Conservation (phyloP, 2,888 invertebrate species). For the Vannuccia rotundouncinata region DNA sequence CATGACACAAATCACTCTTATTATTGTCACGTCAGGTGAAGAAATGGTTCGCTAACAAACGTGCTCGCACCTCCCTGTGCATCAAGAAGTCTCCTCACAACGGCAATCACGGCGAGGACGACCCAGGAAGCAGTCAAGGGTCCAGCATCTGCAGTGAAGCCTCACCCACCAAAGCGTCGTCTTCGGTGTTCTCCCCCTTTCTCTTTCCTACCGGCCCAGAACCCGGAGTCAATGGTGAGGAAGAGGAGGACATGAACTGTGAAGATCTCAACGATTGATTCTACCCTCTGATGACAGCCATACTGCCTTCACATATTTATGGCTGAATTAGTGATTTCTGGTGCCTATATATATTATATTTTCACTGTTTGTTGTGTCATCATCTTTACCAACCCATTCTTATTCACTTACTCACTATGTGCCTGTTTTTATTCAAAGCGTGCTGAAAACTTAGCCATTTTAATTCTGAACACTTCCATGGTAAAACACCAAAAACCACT, state of each 20-base stretch:
- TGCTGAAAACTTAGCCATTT: background rate
- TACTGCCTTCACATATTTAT: background rate
- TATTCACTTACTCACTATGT: background rate
- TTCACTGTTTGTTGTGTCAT: background rate
- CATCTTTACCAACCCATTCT: background rate
- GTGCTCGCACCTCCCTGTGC: slow-evolving; percentile 35
- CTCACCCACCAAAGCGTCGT: too few species aligned
- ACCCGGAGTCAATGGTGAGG: background rate
- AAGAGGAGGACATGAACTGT: background rate
- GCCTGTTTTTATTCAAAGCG: slow-evolving; percentile 5
- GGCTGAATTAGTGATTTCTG: background rate
- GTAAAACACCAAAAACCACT: too few species aligned
- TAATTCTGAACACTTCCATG: too few species aligned
- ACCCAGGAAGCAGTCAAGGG: background rate
- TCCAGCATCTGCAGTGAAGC: background rate
- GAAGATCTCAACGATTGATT: too few species aligned
- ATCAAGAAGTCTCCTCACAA: slow-evolving; percentile 6
- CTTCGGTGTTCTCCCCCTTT: background rate
- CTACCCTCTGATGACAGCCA: background rate
- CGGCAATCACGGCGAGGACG: background rate
- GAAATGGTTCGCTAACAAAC: slow-evolving; percentile 39
- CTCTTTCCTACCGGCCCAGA: background rate
- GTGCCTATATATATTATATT: background rate
- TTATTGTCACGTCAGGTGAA: slow-evolving; percentile 33
- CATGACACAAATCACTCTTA: too few species aligned